Percentiles rank a stretch among this genome's conserved stretches.
phyloP scores from a whole-genome alignment of 2,888 invertebrate species.

The Imbricaverruca yamaguchii region DNA sequence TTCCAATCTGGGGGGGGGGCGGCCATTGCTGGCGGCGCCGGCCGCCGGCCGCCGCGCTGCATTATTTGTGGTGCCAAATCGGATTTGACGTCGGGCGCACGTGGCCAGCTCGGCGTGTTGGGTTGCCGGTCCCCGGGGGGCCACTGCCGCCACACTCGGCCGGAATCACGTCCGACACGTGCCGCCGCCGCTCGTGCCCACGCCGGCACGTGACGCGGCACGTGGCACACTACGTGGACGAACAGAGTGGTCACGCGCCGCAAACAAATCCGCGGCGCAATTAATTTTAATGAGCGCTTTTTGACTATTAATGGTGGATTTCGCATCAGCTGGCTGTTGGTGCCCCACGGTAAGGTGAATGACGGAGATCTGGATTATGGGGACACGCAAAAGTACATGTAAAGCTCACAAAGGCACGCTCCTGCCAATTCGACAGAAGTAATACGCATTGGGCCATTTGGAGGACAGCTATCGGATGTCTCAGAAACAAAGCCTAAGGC shows the following conservation, averaged over 20 bases:
- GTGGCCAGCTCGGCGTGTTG: neutral
- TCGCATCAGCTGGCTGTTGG: neutral
- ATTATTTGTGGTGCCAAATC: neutral
- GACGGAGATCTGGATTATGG: neutral
- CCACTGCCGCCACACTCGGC: neutral
- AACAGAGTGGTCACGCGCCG: conserved; percentile 1
- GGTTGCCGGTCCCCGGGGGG: neutral
- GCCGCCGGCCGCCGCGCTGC: no score
- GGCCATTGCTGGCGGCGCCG: no score
- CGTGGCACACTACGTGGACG: neutral
- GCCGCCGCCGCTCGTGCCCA: neutral
- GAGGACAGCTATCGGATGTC: neutral
- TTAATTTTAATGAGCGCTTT: conserved; percentile 22
- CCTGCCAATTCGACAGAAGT: neutral
- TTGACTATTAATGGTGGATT: conserved; percentile 16
- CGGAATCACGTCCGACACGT: conserved; percentile 15
- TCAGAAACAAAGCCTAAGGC: no score
- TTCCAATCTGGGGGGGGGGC: no score
- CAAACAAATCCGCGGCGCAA: conserved; percentile 21
- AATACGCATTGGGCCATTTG: neutral
- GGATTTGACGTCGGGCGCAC: neutral
- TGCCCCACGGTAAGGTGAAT: neutral
- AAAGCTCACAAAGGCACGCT: neutral
- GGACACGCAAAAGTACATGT: neutral
- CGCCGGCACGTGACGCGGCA: conserved; percentile 9